Evolutionary conservation across 1,140 invertebrate genomes (phyloP).

Genomic region (Gonioctena quinquepunctata): DNA sequence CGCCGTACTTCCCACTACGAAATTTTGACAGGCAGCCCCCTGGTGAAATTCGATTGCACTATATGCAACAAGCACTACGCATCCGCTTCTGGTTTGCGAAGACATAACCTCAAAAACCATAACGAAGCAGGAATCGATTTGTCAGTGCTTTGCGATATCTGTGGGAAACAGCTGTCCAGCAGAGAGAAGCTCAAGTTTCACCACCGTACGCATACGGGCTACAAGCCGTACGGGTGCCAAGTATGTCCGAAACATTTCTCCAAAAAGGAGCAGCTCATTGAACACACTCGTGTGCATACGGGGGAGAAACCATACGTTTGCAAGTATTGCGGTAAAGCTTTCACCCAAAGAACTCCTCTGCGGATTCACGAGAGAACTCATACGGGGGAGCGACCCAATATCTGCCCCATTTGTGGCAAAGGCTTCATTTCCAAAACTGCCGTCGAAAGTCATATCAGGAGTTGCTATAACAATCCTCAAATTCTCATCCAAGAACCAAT

Average conservation of each 20-base stretch:
- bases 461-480: conserved; percentile 53
- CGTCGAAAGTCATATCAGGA: conserved; percentile 65
- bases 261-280: conserved; percentile 65
- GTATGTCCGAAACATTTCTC: conserved; percentile 69
- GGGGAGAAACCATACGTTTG: conserved; percentile 70
- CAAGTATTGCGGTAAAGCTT: conserved; percentile 73
- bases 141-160: conserved; percentile 68
- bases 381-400: conserved; percentile 77
- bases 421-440: conserved; percentile 67
- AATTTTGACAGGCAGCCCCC: conserved; percentile 49
- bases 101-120: conserved; percentile 50
- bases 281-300: conserved; percentile 67
- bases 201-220: conserved; percentile 71
- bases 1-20: conserved; percentile 51
- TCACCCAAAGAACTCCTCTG: conserved; percentile 74
- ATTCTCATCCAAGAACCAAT: conserved; percentile 3
- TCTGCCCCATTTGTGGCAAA: conserved; percentile 70
- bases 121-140: conserved; percentile 41
- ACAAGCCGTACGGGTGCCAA: conserved; percentile 74
- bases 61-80: conserved; percentile 53
- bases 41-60: conserved; percentile 51
- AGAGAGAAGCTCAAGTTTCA: conserved; percentile 74
- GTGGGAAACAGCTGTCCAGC: conserved; percentile 78
- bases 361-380: conserved; percentile 63
- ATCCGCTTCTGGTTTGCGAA: conserved; percentile 47